Evolutionary conservation across 2,888 invertebrate genomes (phyloP), one percentile per base, ranked within the genome.

Genomic region (Drosophila testacea): DNA sequence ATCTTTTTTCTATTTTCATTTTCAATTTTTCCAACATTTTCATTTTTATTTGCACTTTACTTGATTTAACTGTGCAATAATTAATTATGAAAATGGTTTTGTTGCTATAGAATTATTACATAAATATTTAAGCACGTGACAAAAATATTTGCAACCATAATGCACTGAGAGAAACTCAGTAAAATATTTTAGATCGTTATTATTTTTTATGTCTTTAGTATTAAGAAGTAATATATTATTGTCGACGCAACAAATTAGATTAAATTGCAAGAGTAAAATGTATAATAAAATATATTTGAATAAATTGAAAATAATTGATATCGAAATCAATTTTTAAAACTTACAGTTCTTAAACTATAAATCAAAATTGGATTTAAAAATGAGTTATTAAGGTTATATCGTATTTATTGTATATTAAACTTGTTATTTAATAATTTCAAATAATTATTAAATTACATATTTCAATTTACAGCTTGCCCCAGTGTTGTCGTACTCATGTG

Each of bases 41-140:
- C 1, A 16, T 13, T 62, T 62, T 70, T 22, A 22, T 46, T 64
- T 64, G 48, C 66, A 36, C n/a, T 55, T 11, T 9, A 6, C 7
- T n/a, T 47, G 73, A 68, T 63, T 72, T 60, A 63, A 68, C 60
- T 69, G 61, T 65, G 60, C 52, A 42, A 30, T 66, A 51, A 70
- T 70, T 57, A 57, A 61, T 64, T 62, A 63, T 51, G 38, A 22
- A 59, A 52, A 70, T 50, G 32, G 30, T 62, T 56, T 62, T 63
- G 59, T 39, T 48, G 27, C 6, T 54, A 50, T 52, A 52, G 51
- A 70, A 48, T 39, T 39, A 51, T 60, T 48, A 28, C 55, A 60
- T 66, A 56, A 59, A 65, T 59, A 55, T 70, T 65, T 66, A 32
- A 55, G 34, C 27, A 27, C 22, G n/a, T 6, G 36, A 22, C 30